A percentile compares a stretch with the other conserved stretches of the same genome.
phyloP scores from a whole-genome alignment of 1,140 invertebrate species.

The Cheumatopsyche charites region DNA sequence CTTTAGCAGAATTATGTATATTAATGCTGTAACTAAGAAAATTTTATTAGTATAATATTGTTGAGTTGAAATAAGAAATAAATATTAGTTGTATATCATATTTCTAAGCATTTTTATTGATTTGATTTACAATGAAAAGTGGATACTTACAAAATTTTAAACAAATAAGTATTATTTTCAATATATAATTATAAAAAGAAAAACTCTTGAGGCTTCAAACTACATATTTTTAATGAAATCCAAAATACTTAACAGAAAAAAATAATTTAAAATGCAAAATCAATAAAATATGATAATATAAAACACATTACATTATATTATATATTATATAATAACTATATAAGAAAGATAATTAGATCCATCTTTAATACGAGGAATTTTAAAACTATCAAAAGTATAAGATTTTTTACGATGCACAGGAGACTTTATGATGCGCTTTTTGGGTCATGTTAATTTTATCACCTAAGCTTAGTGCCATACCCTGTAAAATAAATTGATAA shows the following conservation, averaged over 20 bases:
- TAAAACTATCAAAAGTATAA: background rate
- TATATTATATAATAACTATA: background rate
- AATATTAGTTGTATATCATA: constrained; percentile 15
- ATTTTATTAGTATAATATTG: constrained; percentile 6
- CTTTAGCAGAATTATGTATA: constrained; percentile 3
- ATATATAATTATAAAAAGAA: no score
- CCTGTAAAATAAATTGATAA: constrained; percentile 66
- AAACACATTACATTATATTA: no score
- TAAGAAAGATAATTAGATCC: background rate
- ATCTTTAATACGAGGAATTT: background rate
- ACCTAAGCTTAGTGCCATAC: constrained; percentile 95
- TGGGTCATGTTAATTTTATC: constrained; percentile 96
- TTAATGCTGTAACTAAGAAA: constrained; percentile 1
- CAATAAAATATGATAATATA: no score
- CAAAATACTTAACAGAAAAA: no score
- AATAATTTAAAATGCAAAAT: no score
- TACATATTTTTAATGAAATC: no score
- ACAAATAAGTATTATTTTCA: no score
- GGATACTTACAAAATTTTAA: no score
- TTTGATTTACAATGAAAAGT: no score
- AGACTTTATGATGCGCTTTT: constrained; percentile 68
- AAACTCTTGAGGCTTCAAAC: no score
- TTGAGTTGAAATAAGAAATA: constrained; percentile 18
- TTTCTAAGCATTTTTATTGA: background rate
- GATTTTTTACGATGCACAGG: constrained; percentile 55